Evolutionary conservation across 2,113 vertebrate species (phyloP), one percentile per base, ranked within the genome.

Genomic region (Australoheros scitulus): DNA sequence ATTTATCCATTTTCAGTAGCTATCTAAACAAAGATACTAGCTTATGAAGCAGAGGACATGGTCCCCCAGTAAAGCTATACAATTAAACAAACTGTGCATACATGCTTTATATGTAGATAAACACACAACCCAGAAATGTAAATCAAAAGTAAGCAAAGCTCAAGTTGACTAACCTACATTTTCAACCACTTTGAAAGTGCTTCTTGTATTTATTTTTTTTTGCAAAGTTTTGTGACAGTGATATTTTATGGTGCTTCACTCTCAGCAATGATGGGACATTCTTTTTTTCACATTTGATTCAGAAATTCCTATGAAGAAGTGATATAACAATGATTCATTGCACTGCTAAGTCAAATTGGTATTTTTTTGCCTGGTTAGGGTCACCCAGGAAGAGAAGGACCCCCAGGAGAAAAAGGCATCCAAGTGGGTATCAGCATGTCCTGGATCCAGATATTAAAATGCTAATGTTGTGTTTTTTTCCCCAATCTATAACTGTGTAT

Each of bases 381-480:
- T 84, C 97, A 98, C 87, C 97, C 97, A 8, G 98, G 98, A 80
- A 96, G 96, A 89, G 98, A 99, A 85, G 97, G 98, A 4, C 96
- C 96, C 26, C 56, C 96, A 0, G 98, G 98, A 88, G 97, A 99
- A 83, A 99, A 99, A 85, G 98, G 98, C 17, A 84, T 92, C 15
- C 96, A 96, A 95, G 98, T 99, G 92, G 93, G 94, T 94, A 84
- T 83, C 78, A 41, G 74, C 52, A 60, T 36, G 15, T 74, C 56
- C 24, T 47, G 52, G 6, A 81, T 20, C 9, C 76, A 81, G 70
- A 84, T 75, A 57, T 74, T 74, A 55, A 77, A 77, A 64, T 32
- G 32, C 20, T 63, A 76, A 18, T 76, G 47, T 47, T 24, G 82
- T 82, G 6, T 61, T 32, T 76, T 82, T 58, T 60, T 38, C 34